phyloP scores from a whole-genome alignment of 2,113 vertebrate species.

The Chelonoidis abingdonii region DNA sequence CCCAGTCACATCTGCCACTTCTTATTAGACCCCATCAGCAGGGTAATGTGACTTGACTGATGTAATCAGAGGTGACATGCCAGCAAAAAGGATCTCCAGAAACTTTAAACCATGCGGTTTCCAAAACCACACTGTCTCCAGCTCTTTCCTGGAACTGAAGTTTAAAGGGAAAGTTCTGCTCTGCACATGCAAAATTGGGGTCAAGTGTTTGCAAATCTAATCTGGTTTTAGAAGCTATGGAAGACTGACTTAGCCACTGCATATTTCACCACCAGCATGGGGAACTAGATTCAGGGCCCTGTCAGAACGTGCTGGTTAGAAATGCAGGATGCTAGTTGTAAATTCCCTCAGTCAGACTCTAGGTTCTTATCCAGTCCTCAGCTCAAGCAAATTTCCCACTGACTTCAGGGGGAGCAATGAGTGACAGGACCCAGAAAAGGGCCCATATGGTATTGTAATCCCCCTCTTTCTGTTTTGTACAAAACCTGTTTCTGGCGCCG shows the following conservation, averaged over 20 bases:
- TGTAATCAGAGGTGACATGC: conserved; percentile 34
- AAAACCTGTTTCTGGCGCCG: not conserved
- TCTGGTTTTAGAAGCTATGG: not conserved
- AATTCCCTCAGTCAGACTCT: not conserved
- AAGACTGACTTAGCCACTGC: not conserved
- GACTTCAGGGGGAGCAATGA: not conserved
- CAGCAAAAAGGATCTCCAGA: not conserved
- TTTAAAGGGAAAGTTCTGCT: not conserved
- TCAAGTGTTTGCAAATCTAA: accelerated
- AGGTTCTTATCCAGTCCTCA: accelerated
- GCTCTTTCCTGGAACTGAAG: not conserved
- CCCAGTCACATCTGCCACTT: conserved; percentile 67
- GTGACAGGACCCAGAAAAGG: not conserved
- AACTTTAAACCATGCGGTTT: not conserved
- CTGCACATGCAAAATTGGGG: accelerated
- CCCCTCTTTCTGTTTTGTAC: not conserved
- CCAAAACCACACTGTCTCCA: not conserved
- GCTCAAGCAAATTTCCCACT: accelerated
- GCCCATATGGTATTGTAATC: not conserved
- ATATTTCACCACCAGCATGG: not conserved
- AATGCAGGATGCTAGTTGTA: not conserved
- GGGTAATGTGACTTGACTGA: conserved; percentile 35
- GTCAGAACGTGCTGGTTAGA: not conserved
- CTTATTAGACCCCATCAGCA: conserved; percentile 42
- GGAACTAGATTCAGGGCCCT: not conserved